These are phyloP conservation scores for Ctenomys sociabilis DNA, from an alignment of 2,113 vertebrate species.

Conservation along the genomic window DNA sequence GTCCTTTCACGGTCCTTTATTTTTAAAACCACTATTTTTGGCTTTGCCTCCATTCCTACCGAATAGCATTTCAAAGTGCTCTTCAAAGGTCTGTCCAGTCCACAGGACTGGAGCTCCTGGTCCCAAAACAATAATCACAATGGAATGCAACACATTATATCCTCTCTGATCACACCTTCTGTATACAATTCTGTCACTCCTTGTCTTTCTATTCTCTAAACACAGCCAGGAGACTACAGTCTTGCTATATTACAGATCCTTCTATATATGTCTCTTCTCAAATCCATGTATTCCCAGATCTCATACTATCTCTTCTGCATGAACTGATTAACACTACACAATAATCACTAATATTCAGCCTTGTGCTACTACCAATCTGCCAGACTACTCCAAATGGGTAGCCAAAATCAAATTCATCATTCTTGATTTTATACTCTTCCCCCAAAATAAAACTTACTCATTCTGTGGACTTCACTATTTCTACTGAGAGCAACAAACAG, in stretches of 20 bases:
- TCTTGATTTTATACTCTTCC: neutral
- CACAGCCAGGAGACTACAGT: neutral
- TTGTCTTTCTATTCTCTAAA: neutral
- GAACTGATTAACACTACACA: conserved; percentile 34
- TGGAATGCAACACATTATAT: neutral
- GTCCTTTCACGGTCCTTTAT: conserved; percentile 12
- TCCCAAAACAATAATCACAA: neutral
- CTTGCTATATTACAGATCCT: neutral
- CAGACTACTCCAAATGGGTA: neutral
- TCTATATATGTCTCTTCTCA: neutral
- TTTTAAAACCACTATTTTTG: conserved; percentile 53
- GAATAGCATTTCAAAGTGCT: conserved; percentile 31
- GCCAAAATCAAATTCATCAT: conserved; percentile 54
- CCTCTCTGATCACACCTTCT: neutral
- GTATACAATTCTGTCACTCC: neutral
- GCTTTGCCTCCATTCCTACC: neutral
- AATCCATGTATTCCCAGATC: conserved; percentile 29
- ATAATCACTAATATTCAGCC: neutral
- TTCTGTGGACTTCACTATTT: conserved; percentile 35
- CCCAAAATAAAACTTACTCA: conserved; percentile 33
- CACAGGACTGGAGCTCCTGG: neutral
- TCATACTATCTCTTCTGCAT: neutral
- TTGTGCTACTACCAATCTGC: neutral
- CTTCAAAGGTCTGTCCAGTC: neutral
- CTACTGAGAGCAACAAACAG: neutral